Conservation (phyloP, 2,113 vertebrate species). For the Chamaea fasciata region DNA sequence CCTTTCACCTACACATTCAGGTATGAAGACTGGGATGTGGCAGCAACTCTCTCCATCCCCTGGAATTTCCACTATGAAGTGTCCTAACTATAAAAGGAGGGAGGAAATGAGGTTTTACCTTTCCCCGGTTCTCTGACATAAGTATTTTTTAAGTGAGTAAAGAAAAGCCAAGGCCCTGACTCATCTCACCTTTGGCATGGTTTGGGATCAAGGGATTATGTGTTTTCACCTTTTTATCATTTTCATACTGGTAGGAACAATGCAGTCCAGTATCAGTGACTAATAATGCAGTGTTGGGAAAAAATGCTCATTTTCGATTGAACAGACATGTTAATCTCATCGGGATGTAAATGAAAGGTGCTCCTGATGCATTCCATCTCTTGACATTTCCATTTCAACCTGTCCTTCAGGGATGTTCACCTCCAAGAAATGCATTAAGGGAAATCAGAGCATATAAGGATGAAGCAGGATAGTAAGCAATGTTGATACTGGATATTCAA, state of each 20-base stretch:
- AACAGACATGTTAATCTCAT: not conserved
- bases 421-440: not conserved
- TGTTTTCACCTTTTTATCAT: not conserved
- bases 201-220: not conserved
- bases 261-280: not conserved
- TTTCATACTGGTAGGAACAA: not conserved
- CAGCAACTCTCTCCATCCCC: not conserved
- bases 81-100: not conserved
- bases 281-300: not conserved
- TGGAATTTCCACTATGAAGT: not conserved
- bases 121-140: not conserved
- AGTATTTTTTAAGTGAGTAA: not conserved
- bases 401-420: not conserved
- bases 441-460: not conserved
- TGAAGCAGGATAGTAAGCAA: not conserved
- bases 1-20: not conserved
- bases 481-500: not conserved
- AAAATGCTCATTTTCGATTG: not conserved
- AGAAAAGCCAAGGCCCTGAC: not conserved
- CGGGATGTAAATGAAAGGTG: not conserved
- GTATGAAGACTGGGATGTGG: not conserved
- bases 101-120: not conserved
- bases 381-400: not conserved
- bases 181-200: not conserved
- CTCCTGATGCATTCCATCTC: not conserved